Evolutionary conservation across 2,888 invertebrate genomes (phyloP).

Genomic region (Tineola bisselliella): DNA sequence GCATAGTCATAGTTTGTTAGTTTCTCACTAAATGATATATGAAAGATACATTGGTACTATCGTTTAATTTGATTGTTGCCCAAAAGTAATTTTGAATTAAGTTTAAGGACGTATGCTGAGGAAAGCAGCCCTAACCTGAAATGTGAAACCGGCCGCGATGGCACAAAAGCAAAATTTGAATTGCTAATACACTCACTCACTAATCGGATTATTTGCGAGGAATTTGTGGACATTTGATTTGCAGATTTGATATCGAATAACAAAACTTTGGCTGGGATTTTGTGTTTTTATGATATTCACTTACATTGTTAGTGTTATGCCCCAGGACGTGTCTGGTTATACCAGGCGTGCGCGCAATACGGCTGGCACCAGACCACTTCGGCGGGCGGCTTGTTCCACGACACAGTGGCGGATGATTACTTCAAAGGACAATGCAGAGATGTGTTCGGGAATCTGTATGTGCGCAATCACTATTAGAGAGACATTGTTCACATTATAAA

Average conservation of each 20-base stretch:
- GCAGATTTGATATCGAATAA: slow-evolving; percentile 9
- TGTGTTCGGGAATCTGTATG: slow-evolving; percentile 41
- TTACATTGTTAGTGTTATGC: background rate
- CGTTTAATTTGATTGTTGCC: too few relatives aligned
- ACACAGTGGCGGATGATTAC: slow-evolving; percentile 52
- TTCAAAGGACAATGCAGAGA: slow-evolving; percentile 55
- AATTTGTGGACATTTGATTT: slow-evolving; percentile 11
- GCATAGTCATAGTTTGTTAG: too few relatives aligned
- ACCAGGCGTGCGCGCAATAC: slow-evolving; percentile 88
- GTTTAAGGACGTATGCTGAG: background rate
- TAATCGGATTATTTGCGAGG: slow-evolving; percentile 9
- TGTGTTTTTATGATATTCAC: background rate
- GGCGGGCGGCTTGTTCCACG: slow-evolving; percentile 72
- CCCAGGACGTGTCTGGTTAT: slow-evolving; percentile 79
- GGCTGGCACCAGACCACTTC: slow-evolving; percentile 84
- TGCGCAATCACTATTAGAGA: too few relatives aligned
- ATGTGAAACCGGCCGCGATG: background rate
- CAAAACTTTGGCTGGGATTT: background rate
- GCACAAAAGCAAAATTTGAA: slow-evolving; percentile 14
- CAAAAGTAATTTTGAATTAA: too few relatives aligned
- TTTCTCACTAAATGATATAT: too few relatives aligned
- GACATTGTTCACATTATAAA: too few relatives aligned
- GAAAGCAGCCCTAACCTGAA: background rate
- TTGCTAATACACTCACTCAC: slow-evolving; percentile 13
- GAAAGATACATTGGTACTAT: too few relatives aligned